phyloP scores from a whole-genome alignment of 92 coral and sea anemone genomes.

The Epizoanthus rinbou region DNA sequence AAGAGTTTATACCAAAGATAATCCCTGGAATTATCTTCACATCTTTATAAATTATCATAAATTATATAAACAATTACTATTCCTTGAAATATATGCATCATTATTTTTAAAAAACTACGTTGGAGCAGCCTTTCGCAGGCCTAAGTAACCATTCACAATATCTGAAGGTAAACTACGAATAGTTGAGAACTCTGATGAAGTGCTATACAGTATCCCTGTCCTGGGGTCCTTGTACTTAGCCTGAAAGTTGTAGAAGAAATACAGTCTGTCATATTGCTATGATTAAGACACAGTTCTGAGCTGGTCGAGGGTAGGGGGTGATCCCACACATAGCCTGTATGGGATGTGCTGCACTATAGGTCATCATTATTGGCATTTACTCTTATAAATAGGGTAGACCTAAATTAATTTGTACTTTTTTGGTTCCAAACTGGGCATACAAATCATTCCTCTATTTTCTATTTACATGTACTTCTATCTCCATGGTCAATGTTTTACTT shows the following conservation, averaged over 20 bases:
- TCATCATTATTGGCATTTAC: too few relatives aligned
- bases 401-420: too few relatives aligned
- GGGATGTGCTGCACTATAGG: too few relatives aligned
- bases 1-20: too few relatives aligned
- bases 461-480: too few relatives aligned
- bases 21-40: too few relatives aligned
- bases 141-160: constrained; percentile 88
- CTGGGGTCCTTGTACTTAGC: constrained; percentile 99
- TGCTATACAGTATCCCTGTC: constrained; percentile 89
- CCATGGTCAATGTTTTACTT: too few relatives aligned
- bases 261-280: neutral
- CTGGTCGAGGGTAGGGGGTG: too few relatives aligned
- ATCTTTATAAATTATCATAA: neutral
- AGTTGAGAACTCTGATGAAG: constrained; percentile 86
- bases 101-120: constrained; percentile 35
- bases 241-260: constrained; percentile 49
- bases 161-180: constrained; percentile 92
- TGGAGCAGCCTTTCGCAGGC: constrained; percentile 95
- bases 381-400: too few relatives aligned
- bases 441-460: too few relatives aligned
- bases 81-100: neutral
- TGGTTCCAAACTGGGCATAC: too few relatives aligned
- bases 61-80: neutral
- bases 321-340: too few relatives aligned
- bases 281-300: neutral